A percentile compares a stretch with the other conserved stretches of the same genome.
Conservation (phyloP, 2,113 vertebrate species). For the Oreochromis spilurus region DNA sequence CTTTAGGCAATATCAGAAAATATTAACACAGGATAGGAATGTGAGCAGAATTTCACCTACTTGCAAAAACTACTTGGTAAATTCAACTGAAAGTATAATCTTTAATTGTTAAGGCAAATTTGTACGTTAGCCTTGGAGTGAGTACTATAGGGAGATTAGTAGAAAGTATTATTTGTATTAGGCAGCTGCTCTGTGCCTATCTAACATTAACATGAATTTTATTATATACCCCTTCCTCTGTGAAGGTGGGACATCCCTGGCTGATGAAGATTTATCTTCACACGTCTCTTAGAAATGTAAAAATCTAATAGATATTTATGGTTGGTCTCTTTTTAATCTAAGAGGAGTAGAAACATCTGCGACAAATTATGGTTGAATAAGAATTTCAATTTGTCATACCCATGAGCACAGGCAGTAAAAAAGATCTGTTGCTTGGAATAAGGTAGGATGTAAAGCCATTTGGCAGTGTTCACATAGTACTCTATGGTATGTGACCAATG, state of each 20-base stretch:
- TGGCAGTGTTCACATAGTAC: background rate
- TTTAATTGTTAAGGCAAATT: background rate
- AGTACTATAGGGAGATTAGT: background rate
- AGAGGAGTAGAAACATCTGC: constrained; percentile 50
- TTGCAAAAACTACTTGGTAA: background rate
- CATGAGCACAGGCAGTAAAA: constrained; percentile 1
- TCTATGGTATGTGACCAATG: background rate
- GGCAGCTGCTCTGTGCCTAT: constrained; percentile 23
- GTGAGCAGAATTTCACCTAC: background rate
- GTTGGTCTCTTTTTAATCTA: constrained; percentile 68
- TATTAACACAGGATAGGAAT: background rate
- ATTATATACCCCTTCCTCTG: constrained; percentile 29
- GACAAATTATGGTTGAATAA: constrained; percentile 46
- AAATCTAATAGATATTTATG: constrained; percentile 71
- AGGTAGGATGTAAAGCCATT: background rate
- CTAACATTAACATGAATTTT: constrained; percentile 45
- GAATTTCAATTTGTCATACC: constrained; percentile 61
- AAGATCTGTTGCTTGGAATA: background rate
- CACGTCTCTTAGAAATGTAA: constrained; percentile 39
- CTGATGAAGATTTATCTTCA: constrained; percentile 61
- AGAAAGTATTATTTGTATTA: constrained; percentile 29
- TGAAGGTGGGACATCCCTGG: constrained; percentile 38
- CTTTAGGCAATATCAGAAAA: background rate
- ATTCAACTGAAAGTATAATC: background rate
- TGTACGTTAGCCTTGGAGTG: background rate